Evolutionary conservation across 2,113 vertebrate genomes (phyloP).

Genomic region (Pelusios castaneus): DNA sequence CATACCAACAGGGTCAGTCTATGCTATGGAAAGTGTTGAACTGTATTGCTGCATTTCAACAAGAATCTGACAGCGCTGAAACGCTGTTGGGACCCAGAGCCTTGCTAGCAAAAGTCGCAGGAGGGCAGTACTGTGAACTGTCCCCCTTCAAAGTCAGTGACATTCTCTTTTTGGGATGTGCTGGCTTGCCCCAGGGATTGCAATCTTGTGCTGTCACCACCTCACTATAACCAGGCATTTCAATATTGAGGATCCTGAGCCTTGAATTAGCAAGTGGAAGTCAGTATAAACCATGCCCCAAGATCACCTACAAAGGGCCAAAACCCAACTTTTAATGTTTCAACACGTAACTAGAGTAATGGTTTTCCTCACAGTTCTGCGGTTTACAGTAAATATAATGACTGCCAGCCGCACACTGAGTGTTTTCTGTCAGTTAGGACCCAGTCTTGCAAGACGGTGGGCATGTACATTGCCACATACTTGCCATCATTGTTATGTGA

Average conservation of each 20-base stretch:
- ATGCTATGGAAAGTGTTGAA: fast-evolving
- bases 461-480: not conserved
- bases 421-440: constrained; percentile 49
- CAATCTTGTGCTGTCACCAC: not conserved
- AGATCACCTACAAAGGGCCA: not conserved
- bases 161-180: not conserved
- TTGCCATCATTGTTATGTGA: too few relatives aligned
- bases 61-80: not conserved
- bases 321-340: constrained; percentile 35
- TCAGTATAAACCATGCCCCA: not conserved
- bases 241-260: not conserved
- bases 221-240: not conserved
- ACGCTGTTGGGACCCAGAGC: not conserved
- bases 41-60: fast-evolving
- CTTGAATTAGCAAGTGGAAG: constrained; percentile 49
- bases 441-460: constrained; percentile 29
- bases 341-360: constrained; percentile 8
- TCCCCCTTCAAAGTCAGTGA: not conserved
- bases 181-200: fast-evolving
- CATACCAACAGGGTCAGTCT: fast-evolving
- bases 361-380: constrained; percentile 13
- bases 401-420: not conserved
- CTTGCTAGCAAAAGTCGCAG: not conserved
- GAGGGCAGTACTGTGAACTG: fast-evolving
- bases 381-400: fast-evolving